Conservation (phyloP, 2,797 vertebrate genomes). For the Melanotaenia trifasciata region DNA sequence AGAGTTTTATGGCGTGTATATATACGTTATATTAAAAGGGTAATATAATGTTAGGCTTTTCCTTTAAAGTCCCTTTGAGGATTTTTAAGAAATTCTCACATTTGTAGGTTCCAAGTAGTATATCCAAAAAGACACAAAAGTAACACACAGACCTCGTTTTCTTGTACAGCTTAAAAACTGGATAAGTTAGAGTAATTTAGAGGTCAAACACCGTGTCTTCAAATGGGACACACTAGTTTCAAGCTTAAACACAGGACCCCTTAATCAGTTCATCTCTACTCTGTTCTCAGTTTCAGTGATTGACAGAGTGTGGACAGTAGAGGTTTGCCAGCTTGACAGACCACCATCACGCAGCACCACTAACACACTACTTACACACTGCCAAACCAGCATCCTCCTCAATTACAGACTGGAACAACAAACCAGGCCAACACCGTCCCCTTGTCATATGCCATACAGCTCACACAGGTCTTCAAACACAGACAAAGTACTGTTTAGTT, state of each 20-base stretch:
- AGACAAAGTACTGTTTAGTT: conserved; percentile 1
- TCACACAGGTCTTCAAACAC: conserved; percentile 32
- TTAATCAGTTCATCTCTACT: conserved; percentile 36
- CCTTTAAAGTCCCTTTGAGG: conserved; percentile 37
- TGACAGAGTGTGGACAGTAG: conserved; percentile 72
- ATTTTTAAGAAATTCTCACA: conserved; percentile 25
- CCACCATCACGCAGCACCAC: conserved; percentile 32
- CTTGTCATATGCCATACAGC: conserved; percentile 34
- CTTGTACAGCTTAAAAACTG: neutral
- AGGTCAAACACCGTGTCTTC: neutral
- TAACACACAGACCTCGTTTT: neutral
- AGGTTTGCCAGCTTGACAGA: conserved; percentile 70
- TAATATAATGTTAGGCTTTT: conserved; percentile 32
- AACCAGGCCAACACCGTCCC: conserved; percentile 33
- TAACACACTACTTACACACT: conserved; percentile 44
- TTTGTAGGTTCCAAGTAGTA: conserved; percentile 10
- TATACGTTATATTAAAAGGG: conserved; percentile 34
- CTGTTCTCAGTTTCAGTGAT: conserved; percentile 50
- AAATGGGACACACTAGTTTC: neutral
- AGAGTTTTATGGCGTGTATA: conserved; percentile 34
- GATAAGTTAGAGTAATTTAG: neutral
- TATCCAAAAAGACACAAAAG: conserved; percentile 2
- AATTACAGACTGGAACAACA: conserved; percentile 65
- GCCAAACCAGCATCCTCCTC: conserved; percentile 53
- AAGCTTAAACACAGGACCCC: conserved; percentile 7